Base-by-base conservation (phyloP, 2,888 invertebrate species). In the Cheilosia variabilis region DNA sequence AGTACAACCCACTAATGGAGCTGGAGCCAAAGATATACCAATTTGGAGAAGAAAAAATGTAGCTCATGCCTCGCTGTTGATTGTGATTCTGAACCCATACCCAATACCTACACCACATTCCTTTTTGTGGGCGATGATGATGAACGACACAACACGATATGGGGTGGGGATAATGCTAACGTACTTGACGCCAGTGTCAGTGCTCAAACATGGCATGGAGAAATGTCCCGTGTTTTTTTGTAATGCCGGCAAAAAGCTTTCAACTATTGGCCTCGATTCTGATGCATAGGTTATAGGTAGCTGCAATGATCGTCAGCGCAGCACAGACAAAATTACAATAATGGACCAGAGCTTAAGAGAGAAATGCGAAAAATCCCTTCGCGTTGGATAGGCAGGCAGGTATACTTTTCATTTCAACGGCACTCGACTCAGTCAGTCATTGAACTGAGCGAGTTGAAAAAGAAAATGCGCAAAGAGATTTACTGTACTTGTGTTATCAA, bases 401-500 rank as follows among this genome's bases (percentile, higher is more conserved):
- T 9, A 31, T 37, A 31, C 47, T 55, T 63, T 66, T 27, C 52
- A 66, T 22, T 45, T 37, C 13, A 63, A 19, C 52, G 41, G 9
- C 47, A 60, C 45, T 60, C 15, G 34, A n/a, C 47, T 66, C 84
- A 86, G 84, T 66, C 84, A 86, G 84, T 86, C 86, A 86, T 77
- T 86, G 86, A 86, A 86, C 86, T 77, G 72, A 86, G 71, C 72
- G 77, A 68, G 77, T 86, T 77, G 81, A 81, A 77, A 73, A 77
- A 81, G 77, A 72, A 86, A 81, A 86, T 86, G 86, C 86, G 86
- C 86, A 71, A 76, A 68, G 81, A 86, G 86, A 86, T 86, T 86
- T 81, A 79, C 58, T 80, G 75, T 65, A 80, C 66, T 84, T 83
- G 80, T 75, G 80, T 75, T 78, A 83, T 72, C 72, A 82, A 65